Conservation (phyloP, 2,113 vertebrate genomes). For the Vombatus ursinus region DNA sequence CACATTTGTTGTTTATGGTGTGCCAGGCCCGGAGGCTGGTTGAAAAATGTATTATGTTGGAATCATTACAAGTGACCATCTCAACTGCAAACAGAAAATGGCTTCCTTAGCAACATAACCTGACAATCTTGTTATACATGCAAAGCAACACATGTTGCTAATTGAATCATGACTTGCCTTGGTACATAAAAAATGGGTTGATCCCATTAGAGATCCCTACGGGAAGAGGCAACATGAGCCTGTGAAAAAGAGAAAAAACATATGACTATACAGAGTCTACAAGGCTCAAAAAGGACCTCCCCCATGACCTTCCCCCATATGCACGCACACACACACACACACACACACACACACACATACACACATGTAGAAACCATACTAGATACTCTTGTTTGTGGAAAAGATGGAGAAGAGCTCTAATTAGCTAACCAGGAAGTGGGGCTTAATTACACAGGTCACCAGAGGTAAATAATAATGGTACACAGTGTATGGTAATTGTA, state of each 20-base stretch:
- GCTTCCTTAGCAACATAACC: neutral
- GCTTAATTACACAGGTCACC: neutral
- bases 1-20: neutral
- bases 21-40: neutral
- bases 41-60: neutral
- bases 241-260: neutral
- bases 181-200: neutral
- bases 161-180: neutral
- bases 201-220: neutral
- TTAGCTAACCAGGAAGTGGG: slow-evolving; percentile 3
- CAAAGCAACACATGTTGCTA: neutral
- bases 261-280: neutral
- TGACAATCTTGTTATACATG: neutral
- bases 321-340: neutral
- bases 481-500: slow-evolving; percentile 18
- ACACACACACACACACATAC: too few species aligned
- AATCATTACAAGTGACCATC: neutral
- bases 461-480: neutral
- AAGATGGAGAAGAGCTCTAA: slow-evolving; percentile 1
- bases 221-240: neutral
- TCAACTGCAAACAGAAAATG: neutral
- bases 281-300: neutral
- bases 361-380: neutral
- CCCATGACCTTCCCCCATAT: neutral
- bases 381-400: neutral